Evolutionary conservation across 2,888 invertebrate species (phyloP).

Genomic region (Microctonus hyperodae): DNA sequence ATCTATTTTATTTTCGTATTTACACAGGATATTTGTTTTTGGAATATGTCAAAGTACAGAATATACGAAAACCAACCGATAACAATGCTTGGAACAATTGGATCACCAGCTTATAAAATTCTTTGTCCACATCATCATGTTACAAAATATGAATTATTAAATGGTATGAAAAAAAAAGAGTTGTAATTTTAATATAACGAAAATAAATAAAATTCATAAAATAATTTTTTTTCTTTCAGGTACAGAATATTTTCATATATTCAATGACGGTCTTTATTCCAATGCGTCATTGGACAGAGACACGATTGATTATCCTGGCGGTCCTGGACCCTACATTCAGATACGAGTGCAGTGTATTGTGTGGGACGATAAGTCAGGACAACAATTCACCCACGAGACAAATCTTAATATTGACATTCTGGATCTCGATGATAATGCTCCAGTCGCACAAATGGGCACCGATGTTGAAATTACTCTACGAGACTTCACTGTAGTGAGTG

Average conservation of each 20-base stretch:
- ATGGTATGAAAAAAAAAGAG: conserved; percentile 51
- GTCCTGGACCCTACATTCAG: conserved; percentile 56
- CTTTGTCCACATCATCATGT: conserved; percentile 66
- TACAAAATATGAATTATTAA: conserved; percentile 62
- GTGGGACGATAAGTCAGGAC: conserved; percentile 57
- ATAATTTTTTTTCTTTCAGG: conserved; percentile 45
- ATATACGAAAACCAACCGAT: conserved; percentile 59
- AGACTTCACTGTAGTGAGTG: conserved; percentile 53
- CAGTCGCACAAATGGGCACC: conserved; percentile 56
- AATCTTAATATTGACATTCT: conserved; percentile 64
- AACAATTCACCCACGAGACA: conserved; percentile 54
- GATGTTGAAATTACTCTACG: conserved; percentile 54
- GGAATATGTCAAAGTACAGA: conserved; percentile 54
- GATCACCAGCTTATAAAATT: conserved; percentile 61
- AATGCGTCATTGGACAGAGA: conserved; percentile 64
- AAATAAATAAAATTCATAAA: background rate
- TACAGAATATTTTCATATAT: conserved; percentile 60
- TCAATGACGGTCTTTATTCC: conserved; percentile 61
- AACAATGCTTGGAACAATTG: conserved; percentile 62
- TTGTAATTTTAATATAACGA: background rate
- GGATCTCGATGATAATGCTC: conserved; percentile 65
- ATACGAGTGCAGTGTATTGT: conserved; percentile 63
- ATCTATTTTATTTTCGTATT: conserved; percentile 5
- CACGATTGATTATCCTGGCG: conserved; percentile 51
- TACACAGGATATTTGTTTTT: conserved; percentile 59